Evolutionary conservation across 2,113 vertebrate genomes (phyloP).

Genomic region (Trochalopteron elliotii): DNA sequence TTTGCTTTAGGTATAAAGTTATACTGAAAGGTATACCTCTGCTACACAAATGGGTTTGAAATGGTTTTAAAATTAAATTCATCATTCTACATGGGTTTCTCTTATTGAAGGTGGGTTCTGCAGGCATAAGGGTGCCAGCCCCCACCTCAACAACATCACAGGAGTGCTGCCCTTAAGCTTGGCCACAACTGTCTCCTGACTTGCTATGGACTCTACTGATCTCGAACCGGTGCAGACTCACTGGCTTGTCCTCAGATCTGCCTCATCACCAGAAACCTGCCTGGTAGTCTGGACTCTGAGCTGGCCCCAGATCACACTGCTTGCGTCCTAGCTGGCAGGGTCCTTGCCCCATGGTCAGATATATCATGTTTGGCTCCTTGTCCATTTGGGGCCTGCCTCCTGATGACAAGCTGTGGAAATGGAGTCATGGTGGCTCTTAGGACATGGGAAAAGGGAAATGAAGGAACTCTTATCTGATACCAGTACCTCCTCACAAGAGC

Average conservation of each 20-base stretch:
- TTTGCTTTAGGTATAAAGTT: neutral
- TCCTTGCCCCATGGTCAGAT: neutral
- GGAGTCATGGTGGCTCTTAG: neutral
- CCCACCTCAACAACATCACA: neutral
- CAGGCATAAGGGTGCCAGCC: neutral
- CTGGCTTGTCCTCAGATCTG: neutral
- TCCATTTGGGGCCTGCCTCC: too few species aligned
- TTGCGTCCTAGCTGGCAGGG: fast-evolving
- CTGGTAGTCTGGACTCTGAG: neutral
- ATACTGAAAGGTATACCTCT: neutral
- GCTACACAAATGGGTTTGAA: neutral
- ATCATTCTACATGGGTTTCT: neutral
- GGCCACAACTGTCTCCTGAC: neutral
- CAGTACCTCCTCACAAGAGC: neutral
- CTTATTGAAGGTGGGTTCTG: neutral
- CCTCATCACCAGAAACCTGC: neutral
- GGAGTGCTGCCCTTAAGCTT: neutral
- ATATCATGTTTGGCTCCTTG: fast-evolving
- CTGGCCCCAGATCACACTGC: neutral
- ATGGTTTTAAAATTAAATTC: neutral
- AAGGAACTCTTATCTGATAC: fast-evolving
- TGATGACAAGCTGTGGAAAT: neutral
- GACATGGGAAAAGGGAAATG: fast-evolving
- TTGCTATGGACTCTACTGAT: neutral
- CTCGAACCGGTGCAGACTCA: neutral